Evolutionary conservation across 2,113 vertebrate species (phyloP).

Genomic region (Emydura subglobosa): DNA sequence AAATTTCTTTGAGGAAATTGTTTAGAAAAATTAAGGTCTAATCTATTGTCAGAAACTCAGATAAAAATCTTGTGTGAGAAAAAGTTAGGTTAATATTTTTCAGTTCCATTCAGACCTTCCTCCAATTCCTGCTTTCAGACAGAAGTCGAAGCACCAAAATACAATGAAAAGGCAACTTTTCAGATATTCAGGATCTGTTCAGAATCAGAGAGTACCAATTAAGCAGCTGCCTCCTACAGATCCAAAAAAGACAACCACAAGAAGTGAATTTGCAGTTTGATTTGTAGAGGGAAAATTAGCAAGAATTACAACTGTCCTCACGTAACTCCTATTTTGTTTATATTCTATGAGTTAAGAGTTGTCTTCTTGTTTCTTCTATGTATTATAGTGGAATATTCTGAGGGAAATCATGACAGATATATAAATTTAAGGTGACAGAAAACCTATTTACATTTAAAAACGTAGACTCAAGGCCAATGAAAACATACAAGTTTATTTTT

Average conservation of each 20-base stretch:
- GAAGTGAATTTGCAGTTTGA: neutral
- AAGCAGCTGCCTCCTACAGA: neutral
- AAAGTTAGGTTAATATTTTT: constrained; percentile 5
- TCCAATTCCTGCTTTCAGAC: neutral
- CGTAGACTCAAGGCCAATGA: constrained; percentile 21
- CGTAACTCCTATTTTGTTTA: neutral
- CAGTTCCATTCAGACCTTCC: constrained; percentile 23
- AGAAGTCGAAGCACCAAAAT: neutral
- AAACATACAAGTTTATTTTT: constrained; percentile 12
- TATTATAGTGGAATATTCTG: neutral
- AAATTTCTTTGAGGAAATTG: neutral
- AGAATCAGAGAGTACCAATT: neutral
- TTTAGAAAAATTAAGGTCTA: neutral
- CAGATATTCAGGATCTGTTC: constrained; percentile 1
- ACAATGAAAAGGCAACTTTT: neutral
- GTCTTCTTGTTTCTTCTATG: constrained; percentile 20
- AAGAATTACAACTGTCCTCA: constrained; percentile 7
- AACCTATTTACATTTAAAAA: neutral
- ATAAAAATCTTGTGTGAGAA: neutral
- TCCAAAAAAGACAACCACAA: neutral
- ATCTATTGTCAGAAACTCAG: constrained; percentile 11
- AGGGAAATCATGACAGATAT: neutral
- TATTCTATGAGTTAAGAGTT: neutral
- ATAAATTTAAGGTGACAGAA: too few species aligned
- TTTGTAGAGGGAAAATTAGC: neutral